Percentiles rank a stretch among this genome's conserved stretches.
These are phyloP conservation scores for Drosophila ezoana DNA, from an alignment of 2,888 invertebrate genomes.

Conservation along the genomic window DNA sequence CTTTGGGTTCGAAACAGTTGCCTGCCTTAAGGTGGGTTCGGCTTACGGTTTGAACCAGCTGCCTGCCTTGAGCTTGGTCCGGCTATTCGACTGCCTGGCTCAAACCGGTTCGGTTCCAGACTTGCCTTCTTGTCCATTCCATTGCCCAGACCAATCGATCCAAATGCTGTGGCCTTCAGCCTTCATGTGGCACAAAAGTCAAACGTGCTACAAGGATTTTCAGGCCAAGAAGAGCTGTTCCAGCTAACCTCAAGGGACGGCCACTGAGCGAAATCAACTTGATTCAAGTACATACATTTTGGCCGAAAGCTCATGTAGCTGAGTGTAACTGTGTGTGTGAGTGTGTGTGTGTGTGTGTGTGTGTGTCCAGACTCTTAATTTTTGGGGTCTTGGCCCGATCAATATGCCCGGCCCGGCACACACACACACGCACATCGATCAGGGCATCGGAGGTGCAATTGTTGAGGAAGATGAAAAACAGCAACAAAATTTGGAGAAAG, in stretches of 20 bases:
- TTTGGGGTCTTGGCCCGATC: slow-evolving; percentile 13
- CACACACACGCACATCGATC: slow-evolving; percentile 25
- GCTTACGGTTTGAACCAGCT: too few relatives aligned
- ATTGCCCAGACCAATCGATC: neutral
- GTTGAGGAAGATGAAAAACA: neutral
- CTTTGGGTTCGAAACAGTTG: too few relatives aligned
- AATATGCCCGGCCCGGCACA: neutral
- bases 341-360: too few relatives aligned
- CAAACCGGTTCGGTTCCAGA: too few relatives aligned
- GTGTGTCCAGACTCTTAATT: neutral
- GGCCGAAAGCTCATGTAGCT: neutral
- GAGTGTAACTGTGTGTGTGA: too few relatives aligned
- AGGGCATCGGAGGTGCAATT: slow-evolving; percentile 20
- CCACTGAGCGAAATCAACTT: neutral
- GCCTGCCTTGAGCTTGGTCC: too few relatives aligned
- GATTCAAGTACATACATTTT: slow-evolving; percentile 20
- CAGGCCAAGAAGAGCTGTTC: neutral
- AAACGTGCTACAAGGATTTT: neutral
- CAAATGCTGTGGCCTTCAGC: neutral
- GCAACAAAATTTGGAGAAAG: neutral
- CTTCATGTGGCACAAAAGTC: neutral
- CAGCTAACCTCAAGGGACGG: neutral
- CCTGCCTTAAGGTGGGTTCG: too few relatives aligned
- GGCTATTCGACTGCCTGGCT: too few relatives aligned
- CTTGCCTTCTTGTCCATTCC: too few relatives aligned